Evolutionary conservation across 2,797 vertebrate species (phyloP).

Genomic region (Microchirus variegatus): DNA sequence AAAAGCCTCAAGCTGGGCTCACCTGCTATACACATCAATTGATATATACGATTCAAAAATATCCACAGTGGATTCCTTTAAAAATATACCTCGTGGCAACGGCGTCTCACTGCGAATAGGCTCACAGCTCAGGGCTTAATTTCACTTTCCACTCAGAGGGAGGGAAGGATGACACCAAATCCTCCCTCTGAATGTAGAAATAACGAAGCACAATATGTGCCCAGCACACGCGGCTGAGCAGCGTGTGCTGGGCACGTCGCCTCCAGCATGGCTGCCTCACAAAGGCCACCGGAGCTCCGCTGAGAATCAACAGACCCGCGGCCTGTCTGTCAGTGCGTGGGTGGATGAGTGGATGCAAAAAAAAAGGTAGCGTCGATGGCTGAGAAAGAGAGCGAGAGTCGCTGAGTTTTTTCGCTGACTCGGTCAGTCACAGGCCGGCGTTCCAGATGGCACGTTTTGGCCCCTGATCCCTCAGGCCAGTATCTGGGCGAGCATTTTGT

Average conservation of each 20-base stretch:
- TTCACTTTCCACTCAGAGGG: conserved; percentile 49
- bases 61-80: conserved; percentile 26
- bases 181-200: conserved; percentile 52
- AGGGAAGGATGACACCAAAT: conserved; percentile 48
- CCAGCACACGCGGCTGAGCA: conserved; percentile 54
- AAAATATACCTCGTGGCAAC: conserved; percentile 30
- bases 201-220: conserved; percentile 68
- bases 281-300: conserved; percentile 63
- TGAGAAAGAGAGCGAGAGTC: conserved; percentile 4
- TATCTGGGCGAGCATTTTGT: conserved; percentile 51
- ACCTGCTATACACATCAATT: conserved; percentile 20
- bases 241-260: conserved; percentile 51
- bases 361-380: conserved; percentile 3
- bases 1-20: conserved; percentile 4
- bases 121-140: conserved; percentile 36
- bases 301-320: conserved; percentile 47
- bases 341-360: conserved; percentile 43
- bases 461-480: conserved; percentile 52
- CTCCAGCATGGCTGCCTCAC: conserved; percentile 66
- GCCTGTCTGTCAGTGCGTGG: conserved; percentile 59
- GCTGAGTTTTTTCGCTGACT: conserved; percentile 65
- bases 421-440: conserved; percentile 52
- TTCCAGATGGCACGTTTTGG: conserved; percentile 73
- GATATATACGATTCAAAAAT: conserved; percentile 35
- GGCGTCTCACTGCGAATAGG: conserved; percentile 29